Evolutionary conservation across 2,797 vertebrate genomes (phyloP), one percentile per base, ranked within the genome.

Genomic region (Coracias cyanogaster): DNA sequence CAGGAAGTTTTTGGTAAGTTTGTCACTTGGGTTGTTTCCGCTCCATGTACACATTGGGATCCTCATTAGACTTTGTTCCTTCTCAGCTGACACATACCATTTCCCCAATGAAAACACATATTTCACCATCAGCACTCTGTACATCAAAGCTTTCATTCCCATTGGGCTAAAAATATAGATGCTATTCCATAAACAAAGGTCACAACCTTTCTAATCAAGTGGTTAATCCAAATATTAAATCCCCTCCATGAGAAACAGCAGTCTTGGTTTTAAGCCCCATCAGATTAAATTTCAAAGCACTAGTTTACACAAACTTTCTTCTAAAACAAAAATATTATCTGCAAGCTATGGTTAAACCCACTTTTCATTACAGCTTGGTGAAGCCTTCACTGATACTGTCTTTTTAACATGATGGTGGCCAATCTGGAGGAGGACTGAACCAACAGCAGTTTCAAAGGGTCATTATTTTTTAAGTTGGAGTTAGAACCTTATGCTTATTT

Each of bases 201-300:
- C 88, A 58, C 13, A 88, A 86, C 57, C 65, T 81, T 92, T 54
- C 61, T 89, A 93, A 96, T 86, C 82, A 89, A 87, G 35, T 90
- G 65, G 25, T 54, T 92, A 93, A 92, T 74, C 49, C 72, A 83
- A 93, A 93, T 89, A 91, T 71, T 71, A 94, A 96, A 94, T 78
- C 45, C 33, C 24, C 26, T 74, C 41, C 66, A 55, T 46, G 58
- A 91, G 76, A 60, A 92, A 76, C 19, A 89, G 46, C 43, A 73
- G 57, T 4, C 28, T 69, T 54, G 15, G 41, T 84, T 89, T 60
- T 43, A 82, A 58, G 11, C 48, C 25, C 25, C 6, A 2, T 7
- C 70, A 24, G 61, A 87, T 89, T 92, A 62, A 12, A 86, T 89
- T 89, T 92, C 91, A 67, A 81, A 91, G 67, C 2, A 1, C 25